Base-by-base conservation (phyloP, 2,797 vertebrate species). In the Morelia viridis region DNA sequence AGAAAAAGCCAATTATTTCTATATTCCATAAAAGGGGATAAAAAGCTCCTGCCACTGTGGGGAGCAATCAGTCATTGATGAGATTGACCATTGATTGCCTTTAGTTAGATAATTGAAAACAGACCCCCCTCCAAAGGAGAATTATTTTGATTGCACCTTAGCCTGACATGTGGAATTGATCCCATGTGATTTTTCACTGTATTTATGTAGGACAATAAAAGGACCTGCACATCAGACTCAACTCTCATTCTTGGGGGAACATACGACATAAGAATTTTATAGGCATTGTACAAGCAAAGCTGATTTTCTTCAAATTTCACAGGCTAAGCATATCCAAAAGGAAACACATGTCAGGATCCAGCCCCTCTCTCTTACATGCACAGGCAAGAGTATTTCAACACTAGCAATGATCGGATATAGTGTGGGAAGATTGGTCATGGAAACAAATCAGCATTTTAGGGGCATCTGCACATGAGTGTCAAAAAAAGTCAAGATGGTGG, bases 1-100 rank as follows among this genome's bases (percentile, higher is more conserved):
- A 87, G 19, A 46, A 0, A 57, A 64, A 92, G 91, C 91, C 87
- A 92, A 7, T 92, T 94, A 50, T 93, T 93, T 94, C 94, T 88
- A 88, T 93, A 87, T 85, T 65, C 94, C 85, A n/a, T 60, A 24
- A 53, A 53, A 94, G 60, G 46, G 86, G 9, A 91, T 84, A 6
- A 31, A 88, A 71, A 91, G 0, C 1, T 84, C 88, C 80, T 91
- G 4, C 0, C 0, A 46, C 28, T 28, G 46, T 93, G 87, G 56
- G 89, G 94, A 94, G 1, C 7, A 87, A 35, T 85, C 57, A 24
- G 15, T 89, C 94, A 65, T 94, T 9, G 64, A 22, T 87, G 89
- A 93, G 93, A 85, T 10, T 86, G 88, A 31, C 68, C 80, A 76
- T 68, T 28, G 68, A 88, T 83, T 62, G 10, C 6, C 24, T 89